These are phyloP conservation scores for Cataglyphis cursor DNA, from an alignment of 2,888 invertebrate genomes.

Conservation along the genomic window DNA sequence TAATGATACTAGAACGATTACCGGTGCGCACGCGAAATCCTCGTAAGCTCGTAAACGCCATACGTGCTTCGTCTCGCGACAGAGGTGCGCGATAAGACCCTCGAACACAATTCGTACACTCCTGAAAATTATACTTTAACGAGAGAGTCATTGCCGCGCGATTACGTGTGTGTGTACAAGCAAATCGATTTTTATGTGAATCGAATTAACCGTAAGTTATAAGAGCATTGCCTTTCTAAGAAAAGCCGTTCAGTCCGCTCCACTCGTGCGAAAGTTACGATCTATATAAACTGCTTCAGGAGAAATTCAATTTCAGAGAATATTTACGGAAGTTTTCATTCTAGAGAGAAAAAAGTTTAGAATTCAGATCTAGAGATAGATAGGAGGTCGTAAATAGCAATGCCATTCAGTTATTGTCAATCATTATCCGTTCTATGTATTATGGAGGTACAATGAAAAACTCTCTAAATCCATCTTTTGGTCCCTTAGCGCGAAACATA, in stretches of 20 bases:
- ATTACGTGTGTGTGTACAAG: slow-evolving; percentile 17
- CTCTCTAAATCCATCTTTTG: neutral
- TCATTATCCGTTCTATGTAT: neutral
- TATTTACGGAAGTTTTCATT: neutral
- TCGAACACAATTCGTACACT: slow-evolving; percentile 36
- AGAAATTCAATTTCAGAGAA: slow-evolving; percentile 37
- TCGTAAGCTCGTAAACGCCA: slow-evolving; percentile 71
- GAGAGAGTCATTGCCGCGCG: slow-evolving; percentile 29
- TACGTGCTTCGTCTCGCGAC: slow-evolving; percentile 46
- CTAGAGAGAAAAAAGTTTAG: neutral
- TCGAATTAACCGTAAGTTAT: slow-evolving; percentile 24
- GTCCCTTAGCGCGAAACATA: neutral
- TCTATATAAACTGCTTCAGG: slow-evolving; percentile 2
- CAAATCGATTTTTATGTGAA: slow-evolving; percentile 31
- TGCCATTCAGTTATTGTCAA: neutral
- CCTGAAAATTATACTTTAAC: slow-evolving; percentile 54
- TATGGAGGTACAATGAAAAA: neutral
- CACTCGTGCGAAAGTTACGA: neutral
- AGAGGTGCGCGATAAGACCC: slow-evolving; percentile 30
- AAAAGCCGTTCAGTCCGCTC: neutral
- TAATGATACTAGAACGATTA: slow-evolving; percentile 72
- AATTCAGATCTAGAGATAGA: neutral
- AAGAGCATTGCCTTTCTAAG: neutral
- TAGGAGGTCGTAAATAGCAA: neutral
- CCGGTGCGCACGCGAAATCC: slow-evolving; percentile 70